Evolutionary conservation across 2,888 invertebrate species (phyloP), one percentile per base, ranked within the genome.

Genomic region (Deroplatys truncata): DNA sequence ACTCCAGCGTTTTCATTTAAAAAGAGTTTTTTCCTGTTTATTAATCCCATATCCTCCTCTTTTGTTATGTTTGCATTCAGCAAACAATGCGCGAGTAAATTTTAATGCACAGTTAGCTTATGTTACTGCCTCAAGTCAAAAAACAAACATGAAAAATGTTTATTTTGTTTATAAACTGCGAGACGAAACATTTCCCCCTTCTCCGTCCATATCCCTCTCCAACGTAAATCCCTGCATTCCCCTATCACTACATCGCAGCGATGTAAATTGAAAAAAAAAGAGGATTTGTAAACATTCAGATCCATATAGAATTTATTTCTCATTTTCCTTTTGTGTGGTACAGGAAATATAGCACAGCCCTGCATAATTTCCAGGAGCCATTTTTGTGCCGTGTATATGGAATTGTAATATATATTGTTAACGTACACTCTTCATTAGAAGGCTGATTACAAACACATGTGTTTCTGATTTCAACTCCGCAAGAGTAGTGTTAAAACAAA

Each of bases 131-230:
- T 72, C 56, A 72, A 72, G 86, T 49, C n/a, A 28, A 86, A 86
- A 86, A 86, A 86, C 49, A 82, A 86, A 86, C 86, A 86, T 15
- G 13, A 72, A 86, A 86, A 86, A 10, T 86, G 86, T 86, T 86
- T 86, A 86, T 82, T 86, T 86, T 86, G 86, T 86, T 86, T 86
- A 86, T 82, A 86, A 82, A 86, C 72, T 82, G 72, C 72, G 56
- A 72, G 56, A 72, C 56, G 56, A 72, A 72, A 72, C 56, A 16
- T 72, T 72, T 72, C 25, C 25, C 25, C 7, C 25, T 72, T 20
- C 25, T 72, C 56, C 7, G 1, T 13, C 43, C 43, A 43, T 43
- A 43, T 43, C 56, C 56, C 56, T 72, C 25, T 20, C 56, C 56
- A 20, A 16, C 25, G 56, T 25, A 72, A 72, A 72, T 72, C 56